These are phyloP conservation scores for Phymorhynchus buccinoides DNA, from an alignment of 1,140 invertebrate genomes.

Conservation along the genomic window DNA sequence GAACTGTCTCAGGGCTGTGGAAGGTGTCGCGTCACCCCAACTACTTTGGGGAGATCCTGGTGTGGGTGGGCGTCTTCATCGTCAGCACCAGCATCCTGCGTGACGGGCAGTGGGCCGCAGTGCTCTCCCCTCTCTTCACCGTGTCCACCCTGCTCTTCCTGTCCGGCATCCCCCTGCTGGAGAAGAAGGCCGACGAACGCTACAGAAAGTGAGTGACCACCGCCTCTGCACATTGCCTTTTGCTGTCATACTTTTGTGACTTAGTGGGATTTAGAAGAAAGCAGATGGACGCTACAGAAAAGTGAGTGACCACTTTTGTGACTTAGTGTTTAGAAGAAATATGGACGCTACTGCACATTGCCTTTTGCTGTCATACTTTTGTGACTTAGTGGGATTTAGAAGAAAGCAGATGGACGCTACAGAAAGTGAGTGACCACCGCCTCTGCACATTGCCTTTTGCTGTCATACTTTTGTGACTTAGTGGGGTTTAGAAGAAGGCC, in stretches of 20 bases:
- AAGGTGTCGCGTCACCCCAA: slow-evolving; percentile 92
- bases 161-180: slow-evolving; percentile 76
- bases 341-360: not conserved
- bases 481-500: not conserved
- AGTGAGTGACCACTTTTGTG: not conserved
- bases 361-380: not conserved
- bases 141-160: slow-evolving; percentile 90
- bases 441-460: not conserved
- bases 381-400: not conserved
- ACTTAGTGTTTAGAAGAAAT: not conserved
- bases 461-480: too few relatives aligned
- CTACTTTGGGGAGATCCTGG: slow-evolving; percentile 93
- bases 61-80: slow-evolving; percentile 95
- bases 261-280: not conserved
- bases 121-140: slow-evolving; percentile 90
- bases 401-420: not conserved
- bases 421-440: not conserved
- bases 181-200: slow-evolving; percentile 88
- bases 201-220: slow-evolving; percentile 83
- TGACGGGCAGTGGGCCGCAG: slow-evolving; percentile 85
- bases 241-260: too few relatives aligned
- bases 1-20: slow-evolving; percentile 88
- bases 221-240: not conserved
- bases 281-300: not conserved
- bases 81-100: slow-evolving; percentile 88